Evolutionary conservation across 2,113 vertebrate species (phyloP).

Genomic region (Eclectus roratus): DNA sequence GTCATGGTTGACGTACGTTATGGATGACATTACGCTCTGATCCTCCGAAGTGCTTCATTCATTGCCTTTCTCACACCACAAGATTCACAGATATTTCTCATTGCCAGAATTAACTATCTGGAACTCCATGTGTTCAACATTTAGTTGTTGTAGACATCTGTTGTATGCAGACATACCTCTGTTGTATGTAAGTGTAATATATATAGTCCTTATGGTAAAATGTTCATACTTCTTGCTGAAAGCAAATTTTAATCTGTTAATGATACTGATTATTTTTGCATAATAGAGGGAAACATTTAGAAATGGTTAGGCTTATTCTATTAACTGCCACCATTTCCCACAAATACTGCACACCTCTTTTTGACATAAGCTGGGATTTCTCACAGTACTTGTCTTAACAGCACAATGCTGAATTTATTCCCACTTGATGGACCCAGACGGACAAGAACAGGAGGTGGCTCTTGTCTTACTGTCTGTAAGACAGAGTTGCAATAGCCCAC

Average conservation of each 20-base stretch:
- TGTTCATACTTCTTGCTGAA: not conserved
- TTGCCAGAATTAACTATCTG: not conserved
- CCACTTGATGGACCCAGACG: not conserved
- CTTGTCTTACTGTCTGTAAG: not conserved
- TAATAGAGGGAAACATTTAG: not conserved
- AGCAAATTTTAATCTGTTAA: not conserved
- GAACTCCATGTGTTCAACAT: not conserved
- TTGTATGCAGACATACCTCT: too few relatives aligned
- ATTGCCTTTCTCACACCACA: not conserved
- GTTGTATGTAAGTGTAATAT: not conserved
- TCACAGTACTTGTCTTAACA: not conserved
- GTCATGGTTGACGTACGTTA: not conserved
- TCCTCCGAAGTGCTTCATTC: not conserved
- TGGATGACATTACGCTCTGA: not conserved
- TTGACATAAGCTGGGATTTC: not conserved
- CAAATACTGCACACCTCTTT: not conserved
- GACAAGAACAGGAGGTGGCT: not conserved
- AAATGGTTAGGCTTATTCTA: not conserved
- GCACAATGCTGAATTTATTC: not conserved
- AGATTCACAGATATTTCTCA: not conserved
- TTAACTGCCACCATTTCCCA: not conserved
- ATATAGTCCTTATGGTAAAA: not conserved
- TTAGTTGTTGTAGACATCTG: not conserved
- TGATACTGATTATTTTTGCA: slow-evolving; percentile 8
- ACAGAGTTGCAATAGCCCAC: not conserved